Base-by-base conservation (phyloP, 2,797 vertebrate genomes). In the Squalus acanthias region DNA sequence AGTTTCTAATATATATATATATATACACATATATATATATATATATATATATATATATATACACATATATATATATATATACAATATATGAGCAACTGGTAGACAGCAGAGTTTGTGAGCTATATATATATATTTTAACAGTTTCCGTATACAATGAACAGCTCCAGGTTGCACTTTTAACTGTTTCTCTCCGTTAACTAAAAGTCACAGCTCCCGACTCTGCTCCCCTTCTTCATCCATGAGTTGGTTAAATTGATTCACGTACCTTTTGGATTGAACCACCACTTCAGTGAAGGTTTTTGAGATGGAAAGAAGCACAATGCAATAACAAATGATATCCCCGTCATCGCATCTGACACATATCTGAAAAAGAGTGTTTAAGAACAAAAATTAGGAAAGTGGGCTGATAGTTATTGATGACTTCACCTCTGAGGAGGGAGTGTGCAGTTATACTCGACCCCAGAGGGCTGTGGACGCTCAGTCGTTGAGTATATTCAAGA, bases 221-320 rank as follows among this genome's bases (percentile, higher is more conserved):
- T 57, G 13, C 10, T 95, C 1, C 26, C 46, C 50, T 65, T 65
- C 29, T 29, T 7, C 12, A 22, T 50, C 12, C 26, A 95, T 6
- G 57, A 57, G 57, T 33, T 29, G 26, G 26, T 26, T 76, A 46
- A 53, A 13, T 0, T 0, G 0, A 57, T 22, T 89, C 33, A 97
- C 98, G 98, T 97, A 99, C 99, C 99, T 98, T 98, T 98, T 65
- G 98, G 97, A 97, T 99, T 98, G 92, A 98, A 98, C 99, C 99
- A 99, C 99, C 99, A 99, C 97, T 97, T 98, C 96, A 99, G 96
- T 95, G 99, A 99, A 0, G 99, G 99, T 96, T 98, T 99, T 97
- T 99, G 98, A 0, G 99, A 99, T 0, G 99, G 99, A 97, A 99
- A 99, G 98, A 99, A 99, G 98, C 99, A 99, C 89, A 99, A 96